Evolutionary conservation across 2,113 vertebrate genomes (phyloP).

Genomic region (Stegostoma tigrinum): DNA sequence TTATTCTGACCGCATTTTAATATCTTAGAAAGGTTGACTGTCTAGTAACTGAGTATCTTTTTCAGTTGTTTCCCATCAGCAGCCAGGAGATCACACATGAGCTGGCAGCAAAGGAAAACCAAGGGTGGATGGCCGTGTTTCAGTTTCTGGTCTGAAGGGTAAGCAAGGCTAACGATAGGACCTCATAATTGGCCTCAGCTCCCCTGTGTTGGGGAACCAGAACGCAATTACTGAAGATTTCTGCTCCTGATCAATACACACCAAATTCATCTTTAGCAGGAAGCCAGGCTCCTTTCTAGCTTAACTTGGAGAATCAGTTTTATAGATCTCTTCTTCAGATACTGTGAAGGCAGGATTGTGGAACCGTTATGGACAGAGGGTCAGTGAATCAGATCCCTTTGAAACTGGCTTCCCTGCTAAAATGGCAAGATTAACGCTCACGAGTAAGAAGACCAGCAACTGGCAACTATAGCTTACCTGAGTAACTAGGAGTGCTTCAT

Average conservation of each 20-base stretch:
- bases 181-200: too few relatives aligned
- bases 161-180: too few relatives aligned
- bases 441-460: neutral
- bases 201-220: too few relatives aligned
- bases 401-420: neutral
- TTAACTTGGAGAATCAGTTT: too few relatives aligned
- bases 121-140: neutral
- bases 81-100: neutral
- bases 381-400: neutral
- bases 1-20: too few relatives aligned
- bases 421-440: neutral
- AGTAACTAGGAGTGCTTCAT: slow-evolving; percentile 80
- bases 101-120: neutral
- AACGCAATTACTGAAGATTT: too few relatives aligned
- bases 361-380: neutral
- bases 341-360: neutral
- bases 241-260: too few relatives aligned
- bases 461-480: slow-evolving; percentile 64
- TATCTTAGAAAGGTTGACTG: too few relatives aligned
- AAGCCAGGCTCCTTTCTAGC: too few relatives aligned
- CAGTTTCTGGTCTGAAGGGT: neutral
- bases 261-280: too few relatives aligned
- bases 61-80: neutral
- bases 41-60: neutral
- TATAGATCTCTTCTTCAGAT: too few relatives aligned